phyloP scores from a whole-genome alignment of 64 coral and sea anemone species.

The Catalaphyllia jardinei region DNA sequence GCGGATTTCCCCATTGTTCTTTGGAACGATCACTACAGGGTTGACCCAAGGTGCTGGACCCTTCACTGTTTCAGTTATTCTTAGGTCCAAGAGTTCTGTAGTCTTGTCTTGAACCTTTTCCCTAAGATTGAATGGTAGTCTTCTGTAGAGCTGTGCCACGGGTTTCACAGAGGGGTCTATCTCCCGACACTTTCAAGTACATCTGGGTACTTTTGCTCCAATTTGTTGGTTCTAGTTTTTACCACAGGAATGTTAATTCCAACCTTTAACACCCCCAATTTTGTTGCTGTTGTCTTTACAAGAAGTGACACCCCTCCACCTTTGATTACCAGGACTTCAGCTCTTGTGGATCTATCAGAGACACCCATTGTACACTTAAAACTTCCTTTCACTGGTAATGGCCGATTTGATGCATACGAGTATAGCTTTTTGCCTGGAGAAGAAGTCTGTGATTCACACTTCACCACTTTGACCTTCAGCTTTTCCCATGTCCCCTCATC shows the following conservation, averaged over 20 bases:
- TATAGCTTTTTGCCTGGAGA: background rate
- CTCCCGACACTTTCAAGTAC: constrained; percentile 25
- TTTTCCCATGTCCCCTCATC: too few relatives aligned
- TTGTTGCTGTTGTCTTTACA: too few relatives aligned
- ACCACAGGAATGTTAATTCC: too few relatives aligned
- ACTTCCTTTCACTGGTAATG: constrained; percentile 31
- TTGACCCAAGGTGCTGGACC: constrained; percentile 38
- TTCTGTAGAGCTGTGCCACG: constrained; percentile 5
- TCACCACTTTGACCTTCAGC: background rate
- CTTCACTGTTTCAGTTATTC: constrained; percentile 21
- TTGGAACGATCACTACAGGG: constrained; percentile 23
- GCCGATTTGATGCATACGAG: constrained; percentile 13
- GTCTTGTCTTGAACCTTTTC: constrained; percentile 10
- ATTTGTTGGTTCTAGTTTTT: too few relatives aligned
- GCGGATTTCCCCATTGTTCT: too few relatives aligned
- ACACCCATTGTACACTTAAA: constrained; percentile 12
- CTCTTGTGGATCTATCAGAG: background rate
- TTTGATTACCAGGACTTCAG: too few relatives aligned
- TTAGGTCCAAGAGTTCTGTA: constrained; percentile 13
- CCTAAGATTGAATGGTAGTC: background rate
- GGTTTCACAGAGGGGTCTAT: constrained; percentile 4
- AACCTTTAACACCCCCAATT: too few relatives aligned
- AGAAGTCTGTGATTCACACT: too few relatives aligned
- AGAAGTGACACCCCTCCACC: too few relatives aligned
- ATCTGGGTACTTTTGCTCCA: background rate